Base-by-base conservation (phyloP, 2,113 vertebrate species). In the Scatophagus argus region DNA sequence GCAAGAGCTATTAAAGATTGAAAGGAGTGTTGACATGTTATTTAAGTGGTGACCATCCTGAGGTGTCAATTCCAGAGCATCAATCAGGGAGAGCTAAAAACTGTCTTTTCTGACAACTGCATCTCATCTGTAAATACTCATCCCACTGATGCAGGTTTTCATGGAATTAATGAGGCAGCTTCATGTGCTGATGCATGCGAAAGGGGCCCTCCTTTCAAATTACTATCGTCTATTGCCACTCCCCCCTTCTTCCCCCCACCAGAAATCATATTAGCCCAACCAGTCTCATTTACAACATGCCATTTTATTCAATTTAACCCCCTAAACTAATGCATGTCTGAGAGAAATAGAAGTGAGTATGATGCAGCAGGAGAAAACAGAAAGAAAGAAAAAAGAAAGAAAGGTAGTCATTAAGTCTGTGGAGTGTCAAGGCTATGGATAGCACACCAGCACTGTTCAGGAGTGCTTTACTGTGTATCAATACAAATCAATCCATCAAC, bases 71-170 rank as follows among this genome's bases (percentile, higher is more conserved):
- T 81, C 77, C 52, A 76, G 58, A 59, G 69, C 77, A 79, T 91
- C 79, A 77, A 44, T 85, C 71, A 65, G 13, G 29, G 23, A 54
- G 27, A 66, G 71, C n/a, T 41, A 25, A 66, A 83, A 79, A 72
- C 36, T 16, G 56, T 66, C 38, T 54, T 49, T 67, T 61, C 60
- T 80, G 82, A 81, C 81, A 80, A 55, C 49, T 68, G 74, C 84
- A 74, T 89, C 86, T 88, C 87, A 72, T 91, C 90, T 85, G 87
- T 94, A 92, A 88, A 93, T 87, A 93, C 87, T 90, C 86, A 91
- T 93, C 84, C 85, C 87, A 90, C 83, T 92, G 87, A 93, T 92
- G 90, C 83, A 72, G 82, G 85, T 90, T 92, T 85, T 90, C 89
- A 81, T 81, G 80, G 89, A 91, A 92, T 92, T 93, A 93, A 93